These are phyloP conservation scores for Beroe forskalii DNA, from an alignment of 37 sponge, comb jelly and placozoan species.

Conservation along the genomic window DNA sequence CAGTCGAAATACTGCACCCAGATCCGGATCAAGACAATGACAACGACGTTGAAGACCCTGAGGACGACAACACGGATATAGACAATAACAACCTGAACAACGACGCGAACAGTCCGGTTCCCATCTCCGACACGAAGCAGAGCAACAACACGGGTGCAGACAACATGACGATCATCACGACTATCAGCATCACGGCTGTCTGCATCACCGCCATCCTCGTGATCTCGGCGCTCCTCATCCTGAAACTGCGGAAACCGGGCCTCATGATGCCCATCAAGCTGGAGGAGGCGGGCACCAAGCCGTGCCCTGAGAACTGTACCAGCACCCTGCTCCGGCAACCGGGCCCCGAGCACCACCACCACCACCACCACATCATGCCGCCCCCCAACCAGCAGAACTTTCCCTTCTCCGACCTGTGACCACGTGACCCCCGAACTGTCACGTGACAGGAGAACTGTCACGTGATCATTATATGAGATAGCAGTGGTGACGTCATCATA, in stretches of 20 bases:
- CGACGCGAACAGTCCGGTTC: neutral
- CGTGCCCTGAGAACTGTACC: slow-evolving; percentile 12
- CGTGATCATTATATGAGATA: too few species aligned
- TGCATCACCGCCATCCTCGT: slow-evolving; percentile 55
- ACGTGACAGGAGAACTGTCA: neutral
- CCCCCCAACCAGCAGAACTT: neutral
- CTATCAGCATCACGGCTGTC: slow-evolving; percentile 55
- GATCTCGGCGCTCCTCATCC: slow-evolving; percentile 47
- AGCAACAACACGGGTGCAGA: neutral
- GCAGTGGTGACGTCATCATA: neutral
- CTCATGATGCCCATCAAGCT: slow-evolving; percentile 19
- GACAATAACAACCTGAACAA: neutral
- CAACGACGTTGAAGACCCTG: neutral
- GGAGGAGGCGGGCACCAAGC: slow-evolving; percentile 36
- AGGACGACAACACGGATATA: neutral
- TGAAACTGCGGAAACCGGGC: slow-evolving; percentile 17
- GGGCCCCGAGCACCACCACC: too few species aligned
- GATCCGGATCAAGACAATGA: neutral
- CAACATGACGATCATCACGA: slow-evolving; percentile 40
- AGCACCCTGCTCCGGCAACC: neutral
- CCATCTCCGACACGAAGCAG: neutral
- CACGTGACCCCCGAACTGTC: too few species aligned
- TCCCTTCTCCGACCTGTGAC: neutral
- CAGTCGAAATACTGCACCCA: neutral
- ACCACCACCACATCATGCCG: too few species aligned